Evolutionary conservation across 2,888 invertebrate genomes (phyloP), one percentile per base, ranked within the genome.

Genomic region (Sphaerophoria taeniata): DNA sequence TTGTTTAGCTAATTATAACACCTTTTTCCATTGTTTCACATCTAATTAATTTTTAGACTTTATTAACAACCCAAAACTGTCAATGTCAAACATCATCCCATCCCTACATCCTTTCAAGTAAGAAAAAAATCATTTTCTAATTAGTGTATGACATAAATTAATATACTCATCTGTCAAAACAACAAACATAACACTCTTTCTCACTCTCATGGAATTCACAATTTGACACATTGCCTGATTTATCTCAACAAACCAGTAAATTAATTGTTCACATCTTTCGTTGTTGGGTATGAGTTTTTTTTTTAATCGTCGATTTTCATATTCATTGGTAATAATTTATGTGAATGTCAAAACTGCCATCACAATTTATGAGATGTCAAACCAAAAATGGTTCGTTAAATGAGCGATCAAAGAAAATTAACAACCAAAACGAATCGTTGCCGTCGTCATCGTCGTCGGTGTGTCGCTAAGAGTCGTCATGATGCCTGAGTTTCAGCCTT

Each of bases 331-430:
- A 80, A 80, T 79, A 80, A 80, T 79, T 80, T 84, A 84, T 84
- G 80, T 31, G 79, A 72, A 75, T 84, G 84, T 84, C 84, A 84
- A 47, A 80, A 75, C 84, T 79, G 72, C 75, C 75, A 60, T 76
- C 79, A 69, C 79, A 79, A 84, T 84, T 80, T 84, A 84, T 84
- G 84, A 80, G 75, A 84, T 84, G 71, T 75, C 79, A 79, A 71
- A 72, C 84, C 84, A 72, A 84, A 71, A 84, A 79, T 72, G 84
- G 75, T 84, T 84, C 84, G 83, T 79, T 84, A 84, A 84, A 84
- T 84, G 75, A 84, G 84, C 84, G 84, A 84, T 84, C 84, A 84
- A 84, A 84, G 75, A 58, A 79, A 84, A 75, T 80, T 75, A 84
- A 79, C 84, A 79, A 49, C 70, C 78, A 84, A 79, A 84, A 75